Evolutionary conservation across 1,140 invertebrate genomes (phyloP).

Genomic region (Copidosoma floridanum): DNA sequence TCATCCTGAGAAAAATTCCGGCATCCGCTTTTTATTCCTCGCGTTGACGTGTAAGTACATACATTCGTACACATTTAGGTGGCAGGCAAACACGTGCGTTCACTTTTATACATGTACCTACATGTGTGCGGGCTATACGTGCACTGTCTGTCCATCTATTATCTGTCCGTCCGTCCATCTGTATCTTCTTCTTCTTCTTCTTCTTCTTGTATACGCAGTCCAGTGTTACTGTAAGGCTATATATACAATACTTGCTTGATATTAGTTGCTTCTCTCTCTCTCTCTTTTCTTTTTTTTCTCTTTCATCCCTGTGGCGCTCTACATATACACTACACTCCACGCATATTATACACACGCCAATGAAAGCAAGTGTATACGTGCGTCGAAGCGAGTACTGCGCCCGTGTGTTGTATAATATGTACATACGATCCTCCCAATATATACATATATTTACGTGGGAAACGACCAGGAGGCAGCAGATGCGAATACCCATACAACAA

Average conservation of each 20-base stretch:
- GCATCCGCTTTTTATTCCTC: conserved; percentile 16
- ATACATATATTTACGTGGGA: conserved; percentile 58
- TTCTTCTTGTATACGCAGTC: too few species aligned
- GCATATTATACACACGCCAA: conserved; percentile 13
- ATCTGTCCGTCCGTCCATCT: background rate
- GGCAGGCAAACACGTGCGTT: background rate
- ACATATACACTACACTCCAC: background rate
- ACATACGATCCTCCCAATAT: conserved; percentile 44
- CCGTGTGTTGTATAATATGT: too few species aligned
- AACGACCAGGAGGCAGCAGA: conserved; percentile 44
- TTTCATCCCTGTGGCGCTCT: background rate
- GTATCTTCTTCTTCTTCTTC: background rate
- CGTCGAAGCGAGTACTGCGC: conserved; percentile 24
- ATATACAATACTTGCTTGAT: background rate
- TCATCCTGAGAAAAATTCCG: conserved; percentile 29
- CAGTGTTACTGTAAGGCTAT: background rate
- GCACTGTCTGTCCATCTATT: background rate
- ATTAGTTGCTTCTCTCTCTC: background rate
- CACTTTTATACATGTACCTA: background rate
- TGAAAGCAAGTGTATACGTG: background rate
- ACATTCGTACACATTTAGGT: background rate
- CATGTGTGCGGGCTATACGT: conserved; percentile 2
- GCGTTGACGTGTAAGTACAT: background rate
- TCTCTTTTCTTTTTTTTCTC: background rate
- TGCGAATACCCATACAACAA: conserved; percentile 26